A percentile compares a stretch with the other conserved stretches of the same genome.
phyloP scores from a whole-genome alignment of 2,888 invertebrate species.

The Sphaerophoria taeniata region DNA sequence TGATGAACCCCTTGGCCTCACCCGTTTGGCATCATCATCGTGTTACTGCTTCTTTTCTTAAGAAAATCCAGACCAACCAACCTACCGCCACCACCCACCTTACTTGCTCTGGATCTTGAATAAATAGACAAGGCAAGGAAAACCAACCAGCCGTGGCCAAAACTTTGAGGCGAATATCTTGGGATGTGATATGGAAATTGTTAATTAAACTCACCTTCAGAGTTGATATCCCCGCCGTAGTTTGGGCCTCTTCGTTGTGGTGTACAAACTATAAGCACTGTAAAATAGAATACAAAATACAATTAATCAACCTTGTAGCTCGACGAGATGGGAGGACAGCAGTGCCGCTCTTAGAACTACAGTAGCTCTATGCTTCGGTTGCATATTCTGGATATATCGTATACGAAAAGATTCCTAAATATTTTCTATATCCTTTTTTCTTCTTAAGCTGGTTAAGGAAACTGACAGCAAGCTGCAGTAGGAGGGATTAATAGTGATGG shows the following conservation, averaged over 20 bases:
- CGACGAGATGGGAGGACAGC: constrained; percentile 2
- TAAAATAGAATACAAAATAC: constrained; percentile 77
- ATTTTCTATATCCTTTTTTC: constrained; percentile 1
- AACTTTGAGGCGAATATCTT: constrained; percentile 73
- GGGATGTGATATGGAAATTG: constrained; percentile 77
- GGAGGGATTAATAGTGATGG: not conserved
- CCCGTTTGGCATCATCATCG: constrained; percentile 3
- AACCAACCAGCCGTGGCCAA: constrained; percentile 66
- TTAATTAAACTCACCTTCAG: constrained; percentile 82
- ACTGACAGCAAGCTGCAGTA: not conserved
- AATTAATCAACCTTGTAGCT: constrained; percentile 79
- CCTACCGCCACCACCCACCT: not conserved
- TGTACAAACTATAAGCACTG: constrained; percentile 80
- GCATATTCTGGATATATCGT: constrained; percentile 10
- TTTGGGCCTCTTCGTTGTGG: constrained; percentile 76
- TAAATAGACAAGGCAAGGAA: constrained; percentile 43
- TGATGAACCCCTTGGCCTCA: constrained; percentile 38
- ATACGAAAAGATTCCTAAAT: constrained; percentile 21
- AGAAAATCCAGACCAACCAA: not conserved
- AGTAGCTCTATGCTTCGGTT: not conserved
- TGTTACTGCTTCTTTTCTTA: not conserved
- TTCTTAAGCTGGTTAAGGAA: not conserved
- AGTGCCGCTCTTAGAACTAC: not conserved
- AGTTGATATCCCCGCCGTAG: constrained; percentile 79
- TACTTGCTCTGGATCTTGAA: constrained; percentile 35